Evolutionary conservation across 2,113 vertebrate genomes (phyloP), one percentile per base, ranked within the genome.

Genomic region (Xiphophorus couchianus): DNA sequence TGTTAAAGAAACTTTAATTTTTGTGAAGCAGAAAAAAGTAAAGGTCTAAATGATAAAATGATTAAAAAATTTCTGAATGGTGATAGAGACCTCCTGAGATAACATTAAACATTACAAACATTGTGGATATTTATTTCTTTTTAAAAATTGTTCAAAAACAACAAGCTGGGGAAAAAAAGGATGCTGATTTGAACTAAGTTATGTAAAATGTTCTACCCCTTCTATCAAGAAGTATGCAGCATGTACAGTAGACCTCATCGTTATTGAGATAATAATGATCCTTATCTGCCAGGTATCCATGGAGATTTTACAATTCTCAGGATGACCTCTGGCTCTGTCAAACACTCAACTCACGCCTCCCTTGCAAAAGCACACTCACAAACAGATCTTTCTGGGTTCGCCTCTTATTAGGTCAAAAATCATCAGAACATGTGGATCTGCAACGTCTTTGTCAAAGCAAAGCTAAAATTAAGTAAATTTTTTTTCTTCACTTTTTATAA

Each of bases 1-100:
- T 19, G 44, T 19, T 48, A 19, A 6, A 48, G 15, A 48, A 48
- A 48, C 44, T 48, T 48, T 7, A 5, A 19, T 48, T 48, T 74
- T 62, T 80, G 81, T 84, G 93, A 90, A 87, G 91, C 74, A 91
- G 81, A 89, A 90, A 90, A 42, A 91, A 76, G 88, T 88, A 81
- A 88, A 78, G 84, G 83, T 89, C 79, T 37, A 30, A 35, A 69
- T 69, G 19, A 31, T 9, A 22, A 30, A 62, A 27, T 4, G 4
- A 11, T 14, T 44, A 67, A 78, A 64, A 79, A 73, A 28, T 28
- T 28, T 28, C 28, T 28, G 86, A 90, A 90, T 85, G 79, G 86
- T 77, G 62, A 60, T 87, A 85, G 81, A 66, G 48, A 71, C 65
- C 74, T 51, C 64, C 4, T 66, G 31, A 31, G 51, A 54, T 44